These are phyloP conservation scores for Rhagoletis pomonella DNA, from an alignment of 1,140 invertebrate species.

Conservation along the genomic window DNA sequence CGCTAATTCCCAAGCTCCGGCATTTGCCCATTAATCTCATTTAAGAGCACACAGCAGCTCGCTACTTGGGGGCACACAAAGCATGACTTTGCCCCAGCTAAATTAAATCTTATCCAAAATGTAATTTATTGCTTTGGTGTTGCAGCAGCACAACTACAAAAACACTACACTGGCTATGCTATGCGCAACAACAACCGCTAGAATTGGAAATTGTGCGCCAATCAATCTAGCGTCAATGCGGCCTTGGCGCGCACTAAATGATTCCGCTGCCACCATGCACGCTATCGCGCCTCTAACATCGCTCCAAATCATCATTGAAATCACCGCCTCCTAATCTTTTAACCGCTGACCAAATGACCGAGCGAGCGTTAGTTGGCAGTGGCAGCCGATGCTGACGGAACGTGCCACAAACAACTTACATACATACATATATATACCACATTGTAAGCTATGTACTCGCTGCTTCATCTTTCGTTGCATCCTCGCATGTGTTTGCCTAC, in stretches of 20 bases:
- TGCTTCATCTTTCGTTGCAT: neutral
- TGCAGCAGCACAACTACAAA: neutral
- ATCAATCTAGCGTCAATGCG: conserved; percentile 13
- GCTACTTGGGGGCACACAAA: neutral
- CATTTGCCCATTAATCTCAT: conserved; percentile 36
- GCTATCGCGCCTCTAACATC: conserved; percentile 25
- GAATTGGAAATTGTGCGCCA: neutral
- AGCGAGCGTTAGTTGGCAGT: neutral
- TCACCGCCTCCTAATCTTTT: conserved; percentile 46
- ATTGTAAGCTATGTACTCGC: neutral
- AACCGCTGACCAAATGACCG: conserved; percentile 45
- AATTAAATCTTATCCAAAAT: conserved; percentile 47
- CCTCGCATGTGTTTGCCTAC: neutral
- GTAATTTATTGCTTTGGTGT: conserved; percentile 22
- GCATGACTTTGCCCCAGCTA: neutral
- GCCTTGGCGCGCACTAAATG: neutral
- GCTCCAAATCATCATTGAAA: conserved; percentile 42
- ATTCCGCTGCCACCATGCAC: neutral
- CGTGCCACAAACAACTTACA: neutral
- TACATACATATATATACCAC: neutral
- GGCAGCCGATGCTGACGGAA: neutral
- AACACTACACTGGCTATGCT: neutral
- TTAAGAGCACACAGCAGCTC: conserved; percentile 11
- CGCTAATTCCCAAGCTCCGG: conserved; percentile 37
- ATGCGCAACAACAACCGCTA: neutral